Conservation (phyloP, 2,888 invertebrate species). For the Sesia bembeciformis region DNA sequence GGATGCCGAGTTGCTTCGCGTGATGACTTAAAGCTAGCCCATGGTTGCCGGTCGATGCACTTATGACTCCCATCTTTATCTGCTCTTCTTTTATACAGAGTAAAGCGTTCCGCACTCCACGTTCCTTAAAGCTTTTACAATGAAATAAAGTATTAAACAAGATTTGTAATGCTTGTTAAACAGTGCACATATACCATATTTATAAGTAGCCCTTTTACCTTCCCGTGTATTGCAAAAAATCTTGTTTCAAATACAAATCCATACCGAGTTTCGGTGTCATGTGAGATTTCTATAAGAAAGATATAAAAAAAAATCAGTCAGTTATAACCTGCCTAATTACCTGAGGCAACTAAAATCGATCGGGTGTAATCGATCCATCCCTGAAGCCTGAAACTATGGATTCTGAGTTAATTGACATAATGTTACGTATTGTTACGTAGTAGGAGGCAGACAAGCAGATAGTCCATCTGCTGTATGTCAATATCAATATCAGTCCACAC, state of each 20-base stretch:
- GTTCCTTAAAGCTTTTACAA: conserved; percentile 88
- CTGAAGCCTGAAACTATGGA: too few species aligned
- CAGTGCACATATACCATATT: too few species aligned
- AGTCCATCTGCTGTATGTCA: too few species aligned
- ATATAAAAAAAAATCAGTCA: too few species aligned
- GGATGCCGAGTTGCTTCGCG: conserved; percentile 78
- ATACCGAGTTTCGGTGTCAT: conserved; percentile 84
- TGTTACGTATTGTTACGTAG: too few species aligned
- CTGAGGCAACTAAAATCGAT: too few species aligned
- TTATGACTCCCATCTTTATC: conserved; percentile 84
- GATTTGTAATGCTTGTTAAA: background rate
- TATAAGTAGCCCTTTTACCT: conserved; percentile 69
- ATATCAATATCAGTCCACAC: too few species aligned
- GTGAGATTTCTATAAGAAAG: conserved; percentile 78
- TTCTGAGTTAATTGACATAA: too few species aligned
- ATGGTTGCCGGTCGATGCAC: conserved; percentile 95
- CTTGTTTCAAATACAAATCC: conserved; percentile 93
- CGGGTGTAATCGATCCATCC: too few species aligned
- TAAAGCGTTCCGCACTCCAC: conserved; percentile 90
- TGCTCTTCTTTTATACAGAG: conserved; percentile 82
- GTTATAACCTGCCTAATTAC: too few species aligned
- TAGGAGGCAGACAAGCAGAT: too few species aligned
- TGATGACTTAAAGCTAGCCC: conserved; percentile 86
- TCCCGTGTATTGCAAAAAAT: conserved; percentile 93
- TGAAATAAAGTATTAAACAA: background rate